phyloP scores from a whole-genome alignment of 2,113 vertebrate species.

The Solea senegalensis region DNA sequence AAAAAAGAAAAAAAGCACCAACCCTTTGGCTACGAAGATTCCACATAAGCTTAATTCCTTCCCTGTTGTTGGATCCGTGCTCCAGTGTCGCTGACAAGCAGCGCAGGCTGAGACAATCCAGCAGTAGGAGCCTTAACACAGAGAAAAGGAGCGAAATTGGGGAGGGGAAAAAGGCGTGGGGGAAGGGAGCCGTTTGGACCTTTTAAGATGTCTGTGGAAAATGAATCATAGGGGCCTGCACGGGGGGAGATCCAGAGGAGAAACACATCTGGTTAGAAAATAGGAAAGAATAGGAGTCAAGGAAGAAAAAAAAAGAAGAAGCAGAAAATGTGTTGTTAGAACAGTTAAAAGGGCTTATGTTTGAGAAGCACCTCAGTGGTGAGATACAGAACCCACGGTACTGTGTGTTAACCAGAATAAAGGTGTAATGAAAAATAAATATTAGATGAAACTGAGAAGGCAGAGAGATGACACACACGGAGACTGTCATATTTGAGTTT shows the following conservation, averaged over 20 bases:
- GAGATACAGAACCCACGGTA: not conserved
- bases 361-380: not conserved
- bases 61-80: slow-evolving; percentile 28
- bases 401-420: not conserved
- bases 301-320: not conserved
- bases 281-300: slow-evolving; percentile 35
- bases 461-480: slow-evolving; percentile 1
- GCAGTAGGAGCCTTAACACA: slow-evolving; percentile 59
- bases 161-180: slow-evolving; percentile 30
- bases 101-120: slow-evolving; percentile 62
- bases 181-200: slow-evolving; percentile 41
- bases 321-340: not conserved
- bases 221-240: slow-evolving; percentile 81
- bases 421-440: not conserved
- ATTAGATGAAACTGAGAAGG: not conserved
- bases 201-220: slow-evolving; percentile 81
- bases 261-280: slow-evolving; percentile 78
- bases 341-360: not conserved
- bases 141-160: slow-evolving; percentile 28
- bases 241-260: slow-evolving; percentile 65
- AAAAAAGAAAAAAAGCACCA: not conserved
- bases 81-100: slow-evolving; percentile 45
- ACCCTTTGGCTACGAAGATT: slow-evolving; percentile 43
- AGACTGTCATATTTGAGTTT: slow-evolving; percentile 41
- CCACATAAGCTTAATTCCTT: slow-evolving; percentile 59